A percentile compares a stretch with the other conserved stretches of the same genome.
Conservation (phyloP, 2,113 vertebrate genomes). For the Morone chrysops region DNA sequence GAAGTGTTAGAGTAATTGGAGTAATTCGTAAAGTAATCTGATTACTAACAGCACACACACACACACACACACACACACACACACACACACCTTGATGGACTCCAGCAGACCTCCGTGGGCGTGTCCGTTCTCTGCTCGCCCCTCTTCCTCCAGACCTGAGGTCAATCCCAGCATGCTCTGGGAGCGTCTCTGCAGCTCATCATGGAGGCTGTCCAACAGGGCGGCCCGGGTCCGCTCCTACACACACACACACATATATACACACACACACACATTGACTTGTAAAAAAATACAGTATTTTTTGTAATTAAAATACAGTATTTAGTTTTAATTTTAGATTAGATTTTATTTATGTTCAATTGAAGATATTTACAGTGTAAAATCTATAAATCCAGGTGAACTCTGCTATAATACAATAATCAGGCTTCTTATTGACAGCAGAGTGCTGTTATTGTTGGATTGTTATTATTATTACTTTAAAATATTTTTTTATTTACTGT, state of each 20-base stretch:
- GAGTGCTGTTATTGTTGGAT: too few relatives aligned
- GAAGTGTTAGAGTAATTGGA: background rate
- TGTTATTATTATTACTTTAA: too few relatives aligned
- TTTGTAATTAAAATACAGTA: too few relatives aligned
- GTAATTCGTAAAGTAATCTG: background rate
- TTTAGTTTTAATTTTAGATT: too few relatives aligned
- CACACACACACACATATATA: constrained; percentile 5
- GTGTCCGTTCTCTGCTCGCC: constrained; percentile 89
- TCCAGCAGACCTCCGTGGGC: constrained; percentile 94
- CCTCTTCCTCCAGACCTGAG: constrained; percentile 89
- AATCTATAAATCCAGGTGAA: too few relatives aligned
- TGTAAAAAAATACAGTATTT: too few relatives aligned
- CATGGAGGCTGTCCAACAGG: constrained; percentile 91
- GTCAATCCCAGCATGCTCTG: constrained; percentile 91
- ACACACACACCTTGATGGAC: constrained; percentile 96
- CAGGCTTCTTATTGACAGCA: too few relatives aligned
- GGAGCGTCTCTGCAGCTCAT: constrained; percentile 90
- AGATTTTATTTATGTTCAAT: too few relatives aligned
- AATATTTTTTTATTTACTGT: too few relatives aligned
- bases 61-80: too few relatives aligned
- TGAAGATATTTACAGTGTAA: too few relatives aligned
- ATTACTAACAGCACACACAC: background rate
- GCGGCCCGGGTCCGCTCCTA: constrained; percentile 93
- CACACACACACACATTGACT: background rate
- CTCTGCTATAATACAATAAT: too few relatives aligned